A percentile compares a stretch with the other conserved stretches of the same genome.
Evolutionary conservation across 2,797 vertebrate genomes (phyloP).

Genomic region (Macropodus opercularis): DNA sequence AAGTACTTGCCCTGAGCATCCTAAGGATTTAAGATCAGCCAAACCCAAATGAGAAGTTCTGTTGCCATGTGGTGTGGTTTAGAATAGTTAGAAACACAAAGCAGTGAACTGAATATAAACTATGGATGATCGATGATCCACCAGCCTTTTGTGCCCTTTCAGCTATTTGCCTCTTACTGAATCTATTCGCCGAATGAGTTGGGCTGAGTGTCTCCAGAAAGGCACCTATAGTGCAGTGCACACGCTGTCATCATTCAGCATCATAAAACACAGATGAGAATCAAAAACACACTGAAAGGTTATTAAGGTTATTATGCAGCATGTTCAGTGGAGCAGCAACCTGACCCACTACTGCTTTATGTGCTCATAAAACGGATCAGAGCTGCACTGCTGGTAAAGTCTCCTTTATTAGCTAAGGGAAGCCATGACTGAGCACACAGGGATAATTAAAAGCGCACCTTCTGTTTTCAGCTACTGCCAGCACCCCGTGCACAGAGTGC

Average conservation of each 20-base stretch:
- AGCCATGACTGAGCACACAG: conserved; percentile 40
- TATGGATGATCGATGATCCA: too few relatives aligned
- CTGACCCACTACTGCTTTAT: conserved; percentile 43
- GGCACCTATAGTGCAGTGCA: neutral
- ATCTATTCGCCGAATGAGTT: neutral
- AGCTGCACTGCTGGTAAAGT: conserved; percentile 34
- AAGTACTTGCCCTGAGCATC: conserved; percentile 20
- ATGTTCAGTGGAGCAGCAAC: conserved; percentile 9
- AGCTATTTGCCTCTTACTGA: neutral
- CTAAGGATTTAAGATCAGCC: conserved; percentile 24
- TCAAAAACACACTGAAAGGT: conserved; percentile 6
- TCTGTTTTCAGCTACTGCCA: conserved; percentile 45
- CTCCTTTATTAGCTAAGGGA: conserved; percentile 39
- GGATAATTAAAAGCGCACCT: conserved; percentile 33
- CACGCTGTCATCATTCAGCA: conserved; percentile 4
- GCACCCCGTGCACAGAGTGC: conserved; percentile 9
- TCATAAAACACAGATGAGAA: conserved; percentile 8
- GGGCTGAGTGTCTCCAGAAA: conserved; percentile 1
- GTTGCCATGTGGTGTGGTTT: conserved; percentile 39
- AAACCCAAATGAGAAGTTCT: conserved; percentile 60
- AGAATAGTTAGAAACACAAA: neutral
- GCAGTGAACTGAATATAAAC: neutral
- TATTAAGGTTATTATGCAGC: conserved; percentile 11
- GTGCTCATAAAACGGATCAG: conserved; percentile 45
- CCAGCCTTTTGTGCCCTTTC: neutral